A percentile compares a stretch with the other conserved stretches of the same genome.
Evolutionary conservation across 1,140 invertebrate species (phyloP).

Genomic region (Matsumurasca onukii): DNA sequence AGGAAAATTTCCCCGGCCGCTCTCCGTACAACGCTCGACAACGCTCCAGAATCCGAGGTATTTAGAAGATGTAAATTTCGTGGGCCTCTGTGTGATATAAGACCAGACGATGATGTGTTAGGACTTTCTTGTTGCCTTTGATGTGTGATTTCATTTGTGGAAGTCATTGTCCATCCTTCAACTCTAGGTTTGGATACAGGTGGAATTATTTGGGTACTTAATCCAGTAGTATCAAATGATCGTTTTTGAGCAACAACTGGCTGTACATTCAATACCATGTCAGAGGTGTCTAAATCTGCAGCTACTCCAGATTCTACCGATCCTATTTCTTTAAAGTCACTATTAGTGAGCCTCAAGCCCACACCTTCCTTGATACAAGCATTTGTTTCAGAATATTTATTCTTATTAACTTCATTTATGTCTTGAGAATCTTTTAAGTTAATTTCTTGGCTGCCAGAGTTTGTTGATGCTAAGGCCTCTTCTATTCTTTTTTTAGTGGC

Average conservation of each 20-base stretch:
- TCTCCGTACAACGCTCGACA: too few relatives aligned
- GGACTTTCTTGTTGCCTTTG: not conserved
- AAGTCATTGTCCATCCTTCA: not conserved
- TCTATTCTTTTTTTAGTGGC: constrained; percentile 6
- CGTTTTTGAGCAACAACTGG: not conserved
- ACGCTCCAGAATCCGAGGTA: too few relatives aligned
- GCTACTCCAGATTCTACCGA: not conserved
- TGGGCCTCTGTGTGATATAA: too few relatives aligned
- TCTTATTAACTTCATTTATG: not conserved
- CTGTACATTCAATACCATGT: not conserved
- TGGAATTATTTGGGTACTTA: not conserved
- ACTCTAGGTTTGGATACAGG: not conserved
- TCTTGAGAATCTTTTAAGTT: not conserved
- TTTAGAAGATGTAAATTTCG: too few relatives aligned
- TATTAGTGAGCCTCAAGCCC: constrained; percentile 7
- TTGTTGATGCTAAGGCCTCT: constrained; percentile 13
- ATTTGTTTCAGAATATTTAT: too few relatives aligned
- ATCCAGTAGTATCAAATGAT: constrained; percentile 1
- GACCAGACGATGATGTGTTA: not conserved
- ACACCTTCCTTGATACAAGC: too few relatives aligned
- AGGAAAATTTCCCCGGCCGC: not conserved
- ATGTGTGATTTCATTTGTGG: not conserved
- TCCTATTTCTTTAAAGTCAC: constrained; percentile 25
- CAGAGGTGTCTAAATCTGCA: not conserved
- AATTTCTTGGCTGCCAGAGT: not conserved